A percentile compares a stretch with the other conserved stretches of the same genome.
Evolutionary conservation across 2,888 invertebrate genomes (phyloP).

Genomic region (Agonopterix alstromeriana): DNA sequence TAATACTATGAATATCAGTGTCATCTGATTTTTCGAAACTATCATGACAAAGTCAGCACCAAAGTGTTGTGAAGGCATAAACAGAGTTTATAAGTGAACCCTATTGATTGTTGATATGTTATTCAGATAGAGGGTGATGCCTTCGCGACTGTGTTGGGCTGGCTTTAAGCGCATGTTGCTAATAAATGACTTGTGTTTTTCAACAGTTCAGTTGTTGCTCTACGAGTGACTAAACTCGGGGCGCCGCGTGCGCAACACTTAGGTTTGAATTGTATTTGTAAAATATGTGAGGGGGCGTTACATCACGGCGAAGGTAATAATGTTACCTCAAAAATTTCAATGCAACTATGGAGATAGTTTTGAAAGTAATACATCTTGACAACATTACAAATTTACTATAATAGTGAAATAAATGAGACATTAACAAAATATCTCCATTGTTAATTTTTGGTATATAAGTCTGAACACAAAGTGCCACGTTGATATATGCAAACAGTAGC

Average conservation of each 20-base stretch:
- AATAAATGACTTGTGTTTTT: conserved; percentile 77
- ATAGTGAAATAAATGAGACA: conserved; percentile 1
- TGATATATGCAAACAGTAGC: conserved; percentile 21
- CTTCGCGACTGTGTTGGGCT: conserved; percentile 57
- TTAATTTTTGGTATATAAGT: conserved; percentile 28
- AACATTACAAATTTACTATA: not conserved
- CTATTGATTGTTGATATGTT: not conserved
- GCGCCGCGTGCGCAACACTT: conserved; percentile 75
- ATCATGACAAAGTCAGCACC: conserved; percentile 62
- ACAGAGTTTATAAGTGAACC: not conserved
- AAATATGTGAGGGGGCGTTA: conserved; percentile 67
- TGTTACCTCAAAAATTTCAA: conserved; percentile 65
- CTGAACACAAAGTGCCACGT: conserved; percentile 41
- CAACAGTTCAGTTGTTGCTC: conserved; percentile 76
- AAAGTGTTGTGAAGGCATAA: conserved; percentile 59
- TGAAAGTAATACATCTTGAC: not conserved
- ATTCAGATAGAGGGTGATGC: conserved; percentile 23
- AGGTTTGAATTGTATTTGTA: conserved; percentile 75
- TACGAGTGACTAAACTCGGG: conserved; percentile 74
- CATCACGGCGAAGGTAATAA: conserved; percentile 70
- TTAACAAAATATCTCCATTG: conserved; percentile 46
- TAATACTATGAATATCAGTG: conserved; percentile 67
- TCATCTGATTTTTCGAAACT: conserved; percentile 48
- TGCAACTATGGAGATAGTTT: conserved; percentile 50
- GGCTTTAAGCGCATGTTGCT: conserved; percentile 74